phyloP scores from a whole-genome alignment of 2,888 invertebrate species.

The Scrobipalpa atriplicella region DNA sequence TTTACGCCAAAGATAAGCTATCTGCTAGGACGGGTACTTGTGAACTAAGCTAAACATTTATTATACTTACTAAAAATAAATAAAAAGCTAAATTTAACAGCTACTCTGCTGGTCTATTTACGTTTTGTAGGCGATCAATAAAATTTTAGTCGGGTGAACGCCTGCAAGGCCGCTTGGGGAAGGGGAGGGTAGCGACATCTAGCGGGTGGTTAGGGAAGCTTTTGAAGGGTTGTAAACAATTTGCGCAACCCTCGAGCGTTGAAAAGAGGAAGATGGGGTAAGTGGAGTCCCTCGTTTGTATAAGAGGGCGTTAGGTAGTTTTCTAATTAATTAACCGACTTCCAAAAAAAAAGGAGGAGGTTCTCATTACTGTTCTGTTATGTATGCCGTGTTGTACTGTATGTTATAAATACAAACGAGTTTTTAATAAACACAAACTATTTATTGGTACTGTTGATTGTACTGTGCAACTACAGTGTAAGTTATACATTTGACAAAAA shows the following conservation, averaged over 20 bases:
- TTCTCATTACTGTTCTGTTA: too few relatives aligned
- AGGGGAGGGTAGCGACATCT: conserved; percentile 60
- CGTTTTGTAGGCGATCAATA: conserved; percentile 67
- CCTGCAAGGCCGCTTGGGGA: conserved; percentile 57
- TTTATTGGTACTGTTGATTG: too few relatives aligned
- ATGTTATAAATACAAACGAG: too few relatives aligned
- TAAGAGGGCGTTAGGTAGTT: too few relatives aligned
- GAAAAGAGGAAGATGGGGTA: neutral
- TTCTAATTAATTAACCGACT: too few relatives aligned
- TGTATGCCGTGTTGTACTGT: too few relatives aligned
- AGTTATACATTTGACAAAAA: too few relatives aligned
- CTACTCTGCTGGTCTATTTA: conserved; percentile 50
- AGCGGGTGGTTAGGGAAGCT: conserved; percentile 36
- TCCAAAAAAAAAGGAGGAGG: too few relatives aligned
- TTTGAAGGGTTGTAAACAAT: neutral
- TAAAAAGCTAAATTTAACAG: conserved; percentile 28
- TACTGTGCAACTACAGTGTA: too few relatives aligned
- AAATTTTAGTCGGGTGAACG: conserved; percentile 63
- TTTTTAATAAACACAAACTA: too few relatives aligned
- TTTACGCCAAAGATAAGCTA: conserved; percentile 48
- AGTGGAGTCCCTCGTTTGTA: too few relatives aligned
- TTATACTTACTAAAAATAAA: conserved; percentile 36
- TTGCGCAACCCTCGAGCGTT: neutral
- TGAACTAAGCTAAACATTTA: neutral
- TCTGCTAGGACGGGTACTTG: conserved; percentile 49